These are phyloP conservation scores for Diabrotica undecimpunctata DNA, from an alignment of 1,140 invertebrate species.

Conservation along the genomic window DNA sequence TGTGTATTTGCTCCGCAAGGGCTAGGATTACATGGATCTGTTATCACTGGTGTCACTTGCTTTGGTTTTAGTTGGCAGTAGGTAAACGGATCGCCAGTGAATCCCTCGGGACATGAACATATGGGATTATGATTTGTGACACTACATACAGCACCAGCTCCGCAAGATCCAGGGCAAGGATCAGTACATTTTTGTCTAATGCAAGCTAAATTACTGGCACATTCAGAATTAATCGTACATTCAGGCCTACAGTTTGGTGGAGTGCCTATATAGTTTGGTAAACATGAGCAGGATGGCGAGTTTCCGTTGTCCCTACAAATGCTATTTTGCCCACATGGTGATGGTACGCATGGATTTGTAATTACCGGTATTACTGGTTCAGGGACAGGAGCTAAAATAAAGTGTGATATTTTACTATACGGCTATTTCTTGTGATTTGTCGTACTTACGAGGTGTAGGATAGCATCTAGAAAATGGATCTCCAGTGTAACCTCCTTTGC, in stretches of 20 bases:
- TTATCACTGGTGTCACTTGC: slow-evolving; percentile 38
- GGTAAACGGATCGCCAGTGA: slow-evolving; percentile 70
- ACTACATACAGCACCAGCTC: slow-evolving; percentile 61
- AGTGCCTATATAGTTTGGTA: slow-evolving; percentile 62
- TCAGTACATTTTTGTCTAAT: slow-evolving; percentile 64
- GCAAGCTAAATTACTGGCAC: slow-evolving; percentile 62
- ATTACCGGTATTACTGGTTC: slow-evolving; percentile 48
- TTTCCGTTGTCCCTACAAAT: slow-evolving; percentile 66
- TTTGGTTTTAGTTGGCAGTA: slow-evolving; percentile 59
- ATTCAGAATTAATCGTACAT: slow-evolving; percentile 68
- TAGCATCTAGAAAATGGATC: slow-evolving; percentile 53
- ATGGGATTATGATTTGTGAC: slow-evolving; percentile 67
- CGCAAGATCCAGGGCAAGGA: slow-evolving; percentile 72
- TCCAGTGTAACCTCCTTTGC: slow-evolving; percentile 54
- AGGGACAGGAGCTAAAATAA: slow-evolving; percentile 26
- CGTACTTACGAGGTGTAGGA: slow-evolving; percentile 35
- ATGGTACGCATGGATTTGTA: slow-evolving; percentile 68
- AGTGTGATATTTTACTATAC: no score
- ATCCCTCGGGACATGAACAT: slow-evolving; percentile 65
- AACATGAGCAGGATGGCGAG: slow-evolving; percentile 63
- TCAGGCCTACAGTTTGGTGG: slow-evolving; percentile 72
- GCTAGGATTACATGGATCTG: slow-evolving; percentile 56
- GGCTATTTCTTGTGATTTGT: slow-evolving; percentile 13
- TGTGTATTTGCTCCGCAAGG: slow-evolving; percentile 68
- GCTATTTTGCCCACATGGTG: slow-evolving; percentile 78